Evolutionary conservation across 2,113 vertebrate genomes (phyloP).

Genomic region (Lepus europaeus): DNA sequence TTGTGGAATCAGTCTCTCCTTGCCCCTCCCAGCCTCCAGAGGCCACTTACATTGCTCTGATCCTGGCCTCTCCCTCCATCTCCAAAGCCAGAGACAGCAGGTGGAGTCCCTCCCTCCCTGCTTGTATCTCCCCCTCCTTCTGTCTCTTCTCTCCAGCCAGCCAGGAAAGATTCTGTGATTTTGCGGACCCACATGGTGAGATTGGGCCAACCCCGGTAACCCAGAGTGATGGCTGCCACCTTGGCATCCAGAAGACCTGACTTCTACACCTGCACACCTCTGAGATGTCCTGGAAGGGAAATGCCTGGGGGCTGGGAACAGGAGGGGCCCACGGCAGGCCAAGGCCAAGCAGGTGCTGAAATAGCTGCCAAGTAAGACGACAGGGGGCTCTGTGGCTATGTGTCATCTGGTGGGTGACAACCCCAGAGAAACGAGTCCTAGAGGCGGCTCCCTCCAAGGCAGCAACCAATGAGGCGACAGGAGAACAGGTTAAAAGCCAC

Average conservation of each 20-base stretch:
- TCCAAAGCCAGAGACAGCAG: not conserved
- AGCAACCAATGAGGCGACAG: rapidly evolving
- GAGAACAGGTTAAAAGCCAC: not conserved
- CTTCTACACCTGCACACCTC: rapidly evolving
- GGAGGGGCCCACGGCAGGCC: no score
- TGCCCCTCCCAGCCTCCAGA: not conserved
- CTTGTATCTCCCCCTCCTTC: not conserved
- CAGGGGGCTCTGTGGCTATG: rapidly evolving
- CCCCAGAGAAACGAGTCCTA: not conserved
- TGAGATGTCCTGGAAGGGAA: not conserved
- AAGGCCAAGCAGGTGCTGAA: not conserved
- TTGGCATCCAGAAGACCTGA: not conserved
- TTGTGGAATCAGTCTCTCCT: not conserved
- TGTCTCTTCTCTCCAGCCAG: not conserved
- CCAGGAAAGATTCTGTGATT: not conserved
- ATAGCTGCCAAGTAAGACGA: rapidly evolving
- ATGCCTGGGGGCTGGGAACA: no score
- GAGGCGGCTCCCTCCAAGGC: not conserved
- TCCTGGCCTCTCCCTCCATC: rapidly evolving
- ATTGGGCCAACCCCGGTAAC: not conserved
- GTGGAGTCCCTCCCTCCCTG: rapidly evolving
- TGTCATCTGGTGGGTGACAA: not conserved
- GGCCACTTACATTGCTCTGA: not conserved
- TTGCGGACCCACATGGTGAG: not conserved
- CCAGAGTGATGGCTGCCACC: not conserved